These are phyloP conservation scores for Xanthorhoe spadicearia DNA, from an alignment of 2,888 invertebrate genomes.

Conservation along the genomic window DNA sequence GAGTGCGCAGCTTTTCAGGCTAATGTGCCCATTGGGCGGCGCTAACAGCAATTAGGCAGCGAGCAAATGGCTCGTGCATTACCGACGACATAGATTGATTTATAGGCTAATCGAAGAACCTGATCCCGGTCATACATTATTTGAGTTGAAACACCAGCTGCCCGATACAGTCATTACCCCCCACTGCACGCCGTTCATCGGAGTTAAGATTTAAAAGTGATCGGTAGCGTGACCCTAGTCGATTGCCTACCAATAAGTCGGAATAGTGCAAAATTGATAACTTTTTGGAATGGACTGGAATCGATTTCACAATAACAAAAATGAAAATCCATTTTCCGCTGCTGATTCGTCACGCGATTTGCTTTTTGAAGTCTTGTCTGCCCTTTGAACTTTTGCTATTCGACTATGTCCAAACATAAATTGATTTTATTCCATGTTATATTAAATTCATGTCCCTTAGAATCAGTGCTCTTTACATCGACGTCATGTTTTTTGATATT, in stretches of 20 bases:
- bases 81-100: slow-evolving; percentile 81
- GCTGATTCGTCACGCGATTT: slow-evolving; percentile 65
- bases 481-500: slow-evolving; percentile 77
- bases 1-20: slow-evolving; percentile 66
- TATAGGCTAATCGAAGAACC: slow-evolving; percentile 65
- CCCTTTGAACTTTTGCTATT: slow-evolving; percentile 50
- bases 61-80: slow-evolving; percentile 83
- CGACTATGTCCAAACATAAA: slow-evolving; percentile 55
- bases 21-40: slow-evolving; percentile 82
- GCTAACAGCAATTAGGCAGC: slow-evolving; percentile 82
- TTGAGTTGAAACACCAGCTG: slow-evolving; percentile 57
- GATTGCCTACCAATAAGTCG: slow-evolving; percentile 63
- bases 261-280: slow-evolving; percentile 64
- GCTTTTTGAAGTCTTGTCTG: slow-evolving; percentile 52
- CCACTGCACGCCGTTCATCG: slow-evolving; percentile 56
- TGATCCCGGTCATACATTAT: slow-evolving; percentile 59
- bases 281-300: slow-evolving; percentile 55
- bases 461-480: slow-evolving; percentile 68
- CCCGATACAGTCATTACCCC: slow-evolving; percentile 71
- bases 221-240: slow-evolving; percentile 64
- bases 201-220: slow-evolving; percentile 64
- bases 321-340: slow-evolving; percentile 60
- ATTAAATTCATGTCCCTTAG: slow-evolving; percentile 73
- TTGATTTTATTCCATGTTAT: slow-evolving; percentile 67
- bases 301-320: slow-evolving; percentile 59